Percentiles rank a stretch among this genome's conserved stretches.
Conservation (phyloP, 1,140 invertebrate genomes). For the Colletes latitarsis region DNA sequence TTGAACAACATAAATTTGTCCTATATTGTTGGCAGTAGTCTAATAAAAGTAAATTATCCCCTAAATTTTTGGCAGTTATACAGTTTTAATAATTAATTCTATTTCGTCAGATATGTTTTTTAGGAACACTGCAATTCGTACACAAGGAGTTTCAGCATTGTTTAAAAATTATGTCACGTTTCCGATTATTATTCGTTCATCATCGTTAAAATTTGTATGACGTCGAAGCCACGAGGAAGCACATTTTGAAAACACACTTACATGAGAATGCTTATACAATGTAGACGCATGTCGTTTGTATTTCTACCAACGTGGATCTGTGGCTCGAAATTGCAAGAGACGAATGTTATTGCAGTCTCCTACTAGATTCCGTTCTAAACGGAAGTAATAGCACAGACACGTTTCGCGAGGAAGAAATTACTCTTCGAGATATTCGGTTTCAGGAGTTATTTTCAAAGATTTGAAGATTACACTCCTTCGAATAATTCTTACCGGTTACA, state of each 20-base stretch:
- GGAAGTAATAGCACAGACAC: neutral
- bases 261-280: neutral
- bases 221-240: neutral
- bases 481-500: neutral
- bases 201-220: slow-evolving; percentile 20
- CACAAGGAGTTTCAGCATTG: neutral
- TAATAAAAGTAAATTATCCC: no score
- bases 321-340: neutral
- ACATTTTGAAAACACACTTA: neutral
- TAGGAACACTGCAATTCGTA: neutral
- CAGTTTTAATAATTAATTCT: no score
- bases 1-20: no score
- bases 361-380: neutral
- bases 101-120: slow-evolving; percentile 5
- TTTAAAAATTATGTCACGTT: neutral
- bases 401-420: neutral
- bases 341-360: neutral
- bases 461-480: neutral
- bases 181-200: neutral
- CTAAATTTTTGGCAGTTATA: no score
- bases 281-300: neutral
- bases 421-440: neutral
- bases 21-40: no score
- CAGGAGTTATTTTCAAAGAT: neutral
- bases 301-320: neutral